Conservation (phyloP, 2,113 vertebrate genomes). For the Zosterops hypoxanthus region DNA sequence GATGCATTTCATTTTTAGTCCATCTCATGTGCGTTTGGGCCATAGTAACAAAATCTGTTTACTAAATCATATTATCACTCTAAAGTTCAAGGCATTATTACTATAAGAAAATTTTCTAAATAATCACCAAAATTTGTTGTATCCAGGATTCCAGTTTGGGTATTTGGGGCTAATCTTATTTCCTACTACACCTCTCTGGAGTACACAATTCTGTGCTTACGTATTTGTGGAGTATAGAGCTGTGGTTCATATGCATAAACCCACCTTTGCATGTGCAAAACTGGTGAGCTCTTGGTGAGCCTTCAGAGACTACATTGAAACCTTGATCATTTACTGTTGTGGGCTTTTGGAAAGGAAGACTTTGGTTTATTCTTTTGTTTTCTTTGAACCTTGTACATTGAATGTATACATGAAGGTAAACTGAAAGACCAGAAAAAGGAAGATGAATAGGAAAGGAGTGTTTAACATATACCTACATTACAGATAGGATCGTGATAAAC, state of each 20-base stretch:
- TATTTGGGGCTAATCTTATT: neutral
- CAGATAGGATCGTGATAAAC: slow-evolving; percentile 53
- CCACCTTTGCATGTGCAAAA: slow-evolving; percentile 9
- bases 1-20: neutral
- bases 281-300: neutral
- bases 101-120: neutral
- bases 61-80: neutral
- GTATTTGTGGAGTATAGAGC: neutral
- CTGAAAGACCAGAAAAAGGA: slow-evolving; percentile 25
- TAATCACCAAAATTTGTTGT: neutral
- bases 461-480: slow-evolving; percentile 30
- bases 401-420: slow-evolving; percentile 17
- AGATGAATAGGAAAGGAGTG: slow-evolving; percentile 47
- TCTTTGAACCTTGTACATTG: slow-evolving; percentile 47
- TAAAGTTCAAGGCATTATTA: neutral
- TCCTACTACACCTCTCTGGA: neutral
- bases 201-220: neutral
- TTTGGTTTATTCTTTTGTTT: slow-evolving; percentile 54
- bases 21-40: neutral
- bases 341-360: slow-evolving; percentile 42
- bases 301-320: slow-evolving; percentile 7
- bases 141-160: neutral
- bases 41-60: neutral
- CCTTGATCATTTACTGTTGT: slow-evolving; percentile 26
- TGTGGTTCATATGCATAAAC: slow-evolving; percentile 22